These are phyloP conservation scores for Leptodactylus fallax DNA, from an alignment of 2,797 vertebrate species.

Conservation along the genomic window DNA sequence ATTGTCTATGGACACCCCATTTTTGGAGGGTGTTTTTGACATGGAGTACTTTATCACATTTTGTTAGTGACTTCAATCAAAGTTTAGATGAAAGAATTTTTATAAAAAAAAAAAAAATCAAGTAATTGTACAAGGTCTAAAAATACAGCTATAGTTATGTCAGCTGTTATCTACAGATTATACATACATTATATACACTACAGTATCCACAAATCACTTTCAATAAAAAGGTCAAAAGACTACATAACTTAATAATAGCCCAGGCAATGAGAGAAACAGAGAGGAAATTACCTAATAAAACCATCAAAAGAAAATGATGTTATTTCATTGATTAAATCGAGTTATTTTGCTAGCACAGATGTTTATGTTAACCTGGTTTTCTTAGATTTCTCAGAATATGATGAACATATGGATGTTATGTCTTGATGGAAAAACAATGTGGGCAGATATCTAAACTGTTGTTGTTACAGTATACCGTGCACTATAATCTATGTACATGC, in stretches of 20 bases:
- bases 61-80: neutral
- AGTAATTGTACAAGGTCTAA: neutral
- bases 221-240: constrained; percentile 52
- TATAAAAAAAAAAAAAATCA: neutral
- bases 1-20: no score
- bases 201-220: constrained; percentile 14
- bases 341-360: constrained; percentile 54
- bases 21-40: no score
- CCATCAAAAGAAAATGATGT: constrained; percentile 45
- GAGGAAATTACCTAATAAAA: constrained; percentile 59
- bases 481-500: neutral
- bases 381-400: neutral
- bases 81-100: neutral
- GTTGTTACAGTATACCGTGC: neutral
- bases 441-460: neutral
- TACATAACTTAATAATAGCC: constrained; percentile 45
- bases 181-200: neutral
- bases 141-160: neutral
- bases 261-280: constrained; percentile 35
- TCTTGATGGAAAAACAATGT: neutral
- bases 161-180: neutral
- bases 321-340: constrained; percentile 51
- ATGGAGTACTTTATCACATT: neutral
- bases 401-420: constrained; percentile 18
- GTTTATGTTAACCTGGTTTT: constrained; percentile 56